phyloP scores from a whole-genome alignment of 2,113 vertebrate genomes.

The Recurvirostra avosetta region DNA sequence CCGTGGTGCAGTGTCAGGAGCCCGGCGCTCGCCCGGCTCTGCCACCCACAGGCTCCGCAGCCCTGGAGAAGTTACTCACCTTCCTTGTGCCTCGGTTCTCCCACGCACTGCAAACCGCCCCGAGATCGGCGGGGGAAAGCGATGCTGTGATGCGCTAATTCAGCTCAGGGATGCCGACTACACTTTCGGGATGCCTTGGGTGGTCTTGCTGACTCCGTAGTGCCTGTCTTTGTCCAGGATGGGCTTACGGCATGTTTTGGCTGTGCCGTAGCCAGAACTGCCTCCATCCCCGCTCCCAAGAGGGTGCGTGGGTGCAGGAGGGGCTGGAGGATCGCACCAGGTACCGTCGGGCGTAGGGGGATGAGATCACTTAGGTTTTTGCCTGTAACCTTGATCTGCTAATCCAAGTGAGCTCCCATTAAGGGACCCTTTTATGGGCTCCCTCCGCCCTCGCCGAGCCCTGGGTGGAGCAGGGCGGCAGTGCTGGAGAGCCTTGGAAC shows the following conservation, averaged over 20 bases:
- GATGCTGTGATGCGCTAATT: background rate
- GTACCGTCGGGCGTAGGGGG: background rate
- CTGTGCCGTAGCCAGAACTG: background rate
- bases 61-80: conserved; percentile 37
- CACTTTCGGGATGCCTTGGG: background rate
- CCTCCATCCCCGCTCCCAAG: background rate
- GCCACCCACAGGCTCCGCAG: background rate
- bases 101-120: background rate
- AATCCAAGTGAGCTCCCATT: background rate
- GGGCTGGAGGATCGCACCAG: background rate
- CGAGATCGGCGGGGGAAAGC: background rate
- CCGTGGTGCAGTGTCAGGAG: background rate
- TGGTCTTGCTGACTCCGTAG: background rate
- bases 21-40: background rate
- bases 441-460: background rate
- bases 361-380: background rate
- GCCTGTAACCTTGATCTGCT: background rate
- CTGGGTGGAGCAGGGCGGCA: conserved; percentile 9
- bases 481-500: background rate
- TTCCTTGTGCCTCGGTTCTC: background rate
- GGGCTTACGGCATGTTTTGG: background rate
- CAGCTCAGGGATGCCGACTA: background rate
- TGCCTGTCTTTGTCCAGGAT: background rate
- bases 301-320: background rate
- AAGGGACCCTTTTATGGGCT: background rate